A percentile compares a stretch with the other conserved stretches of the same genome.
Evolutionary conservation across 92 coral and sea anemone species (phyloP).

Genomic region (Plumapathes pennacea): DNA sequence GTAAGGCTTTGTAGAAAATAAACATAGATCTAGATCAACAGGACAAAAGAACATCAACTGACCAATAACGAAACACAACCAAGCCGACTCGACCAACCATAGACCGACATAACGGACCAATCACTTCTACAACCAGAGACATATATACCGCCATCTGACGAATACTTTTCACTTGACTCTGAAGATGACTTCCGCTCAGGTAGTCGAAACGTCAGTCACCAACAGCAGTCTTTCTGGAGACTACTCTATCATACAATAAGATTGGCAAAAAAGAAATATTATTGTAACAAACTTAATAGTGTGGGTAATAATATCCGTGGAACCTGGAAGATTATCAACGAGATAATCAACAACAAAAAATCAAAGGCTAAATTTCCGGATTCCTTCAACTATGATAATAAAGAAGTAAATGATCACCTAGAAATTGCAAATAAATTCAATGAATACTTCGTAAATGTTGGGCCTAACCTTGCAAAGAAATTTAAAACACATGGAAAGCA

Average conservation of each 20-base stretch:
- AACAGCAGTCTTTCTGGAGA: no score
- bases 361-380: background rate
- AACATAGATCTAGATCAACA: no score
- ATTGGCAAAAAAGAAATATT: conserved; percentile 16
- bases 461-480: conserved; percentile 35
- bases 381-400: background rate
- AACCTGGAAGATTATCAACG: conserved; percentile 35
- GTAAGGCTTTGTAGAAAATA: no score
- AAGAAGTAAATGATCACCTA: background rate
- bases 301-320: conserved; percentile 22
- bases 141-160: no score
- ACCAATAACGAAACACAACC: no score
- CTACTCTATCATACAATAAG: conserved; percentile 14
- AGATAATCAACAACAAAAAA: conserved; percentile 7
- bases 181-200: no score
- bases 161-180: no score
- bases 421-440: conserved; percentile 17
- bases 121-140: no score
- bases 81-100: no score
- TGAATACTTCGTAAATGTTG: conserved; percentile 35
- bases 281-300: conserved; percentile 24
- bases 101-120: no score
- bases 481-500: background rate
- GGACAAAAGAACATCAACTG: no score
- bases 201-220: no score